Evolutionary conservation across 2,113 vertebrate genomes (phyloP), one percentile per base, ranked within the genome.

Genomic region (Phylloscopus whistleri): DNA sequence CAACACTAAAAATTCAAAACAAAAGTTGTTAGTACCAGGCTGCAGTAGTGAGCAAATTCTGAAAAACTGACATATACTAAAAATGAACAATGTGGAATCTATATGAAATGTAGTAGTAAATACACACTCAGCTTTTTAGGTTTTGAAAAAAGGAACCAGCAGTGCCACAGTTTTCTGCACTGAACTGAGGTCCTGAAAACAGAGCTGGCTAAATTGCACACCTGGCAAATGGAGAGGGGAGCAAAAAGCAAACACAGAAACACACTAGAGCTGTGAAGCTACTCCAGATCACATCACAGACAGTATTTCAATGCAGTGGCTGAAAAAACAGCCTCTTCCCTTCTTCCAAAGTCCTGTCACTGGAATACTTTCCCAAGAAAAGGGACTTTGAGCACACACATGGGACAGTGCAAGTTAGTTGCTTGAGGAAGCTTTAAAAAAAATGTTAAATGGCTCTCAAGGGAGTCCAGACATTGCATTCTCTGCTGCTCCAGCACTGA

Each of bases 171-270:
- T 48, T 73, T 52, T 85, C 41, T 37, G n/a, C 31, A 49, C 43
- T 52, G 60, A 95, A 88, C 28, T 27, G 41, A 24, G 14, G 22
- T 66, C 85, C 89, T 92, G 84, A 82, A 95, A 95, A 93, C 20
- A 90, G 37, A 90, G 37, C 17, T 52, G 44, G 37, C 31, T 62
- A 41, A 89, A 73, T 14, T 60, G 55, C 31, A 66, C 19, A 28
- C n/a, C 27, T 84, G 44, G 51, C 31, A 86, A 94, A 76, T 2
- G 18, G 46, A 86, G 15, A 83, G 43, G 28, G 37, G 43, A 81
- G 44, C 51, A 74, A 92, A 92, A 52, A 89, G 26, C n/a, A 83
- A 8, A 56, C 23, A 79, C 43, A 46, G 33, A 69, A 43, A 80
- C 11, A n/a, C 67, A 60, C 11, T 75, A 79, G 51, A 80, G 67